A percentile compares a stretch with the other conserved stretches of the same genome.
Conservation (phyloP, 2,888 invertebrate species). For the Plagodis dolabraria region DNA sequence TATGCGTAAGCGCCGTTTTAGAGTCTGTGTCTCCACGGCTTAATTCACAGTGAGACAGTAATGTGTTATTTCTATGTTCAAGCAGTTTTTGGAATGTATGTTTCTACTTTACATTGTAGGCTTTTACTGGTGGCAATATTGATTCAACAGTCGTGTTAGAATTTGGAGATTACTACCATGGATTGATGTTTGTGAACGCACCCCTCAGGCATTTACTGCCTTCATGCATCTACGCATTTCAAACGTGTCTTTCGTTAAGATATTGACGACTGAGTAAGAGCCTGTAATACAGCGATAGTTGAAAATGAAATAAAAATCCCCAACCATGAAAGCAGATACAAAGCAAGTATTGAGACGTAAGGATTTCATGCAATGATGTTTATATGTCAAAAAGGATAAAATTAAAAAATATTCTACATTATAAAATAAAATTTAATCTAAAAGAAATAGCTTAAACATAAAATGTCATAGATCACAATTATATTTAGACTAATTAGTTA, state of each 20-base stretch:
- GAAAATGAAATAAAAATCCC: conserved; percentile 46
- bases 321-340: conserved; percentile 56
- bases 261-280: conserved; percentile 34
- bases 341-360: conserved; percentile 44
- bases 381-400: conserved; percentile 47
- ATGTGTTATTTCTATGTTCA: conserved; percentile 20
- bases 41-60: conserved; percentile 7
- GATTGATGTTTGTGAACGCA: conserved; percentile 30
- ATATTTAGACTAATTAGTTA: conserved; percentile 35
- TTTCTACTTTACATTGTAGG: conserved; percentile 17
- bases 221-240: conserved; percentile 28
- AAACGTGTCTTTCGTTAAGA: conserved; percentile 27
- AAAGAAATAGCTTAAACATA: conserved; percentile 54
- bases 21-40: neutral
- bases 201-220: conserved; percentile 21
- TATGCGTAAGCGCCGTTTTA: neutral
- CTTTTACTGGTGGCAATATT: conserved; percentile 17
- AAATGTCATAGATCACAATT: conserved; percentile 52
- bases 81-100: conserved; percentile 7
- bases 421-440: conserved; percentile 63
- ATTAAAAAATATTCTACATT: conserved; percentile 49
- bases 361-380: conserved; percentile 56
- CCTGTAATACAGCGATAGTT: conserved; percentile 52
- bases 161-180: conserved; percentile 32
- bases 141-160: conserved; percentile 34